phyloP scores from a whole-genome alignment of 53 echinoderm and acorn worm species.

The Hippasteria phrygiana region DNA sequence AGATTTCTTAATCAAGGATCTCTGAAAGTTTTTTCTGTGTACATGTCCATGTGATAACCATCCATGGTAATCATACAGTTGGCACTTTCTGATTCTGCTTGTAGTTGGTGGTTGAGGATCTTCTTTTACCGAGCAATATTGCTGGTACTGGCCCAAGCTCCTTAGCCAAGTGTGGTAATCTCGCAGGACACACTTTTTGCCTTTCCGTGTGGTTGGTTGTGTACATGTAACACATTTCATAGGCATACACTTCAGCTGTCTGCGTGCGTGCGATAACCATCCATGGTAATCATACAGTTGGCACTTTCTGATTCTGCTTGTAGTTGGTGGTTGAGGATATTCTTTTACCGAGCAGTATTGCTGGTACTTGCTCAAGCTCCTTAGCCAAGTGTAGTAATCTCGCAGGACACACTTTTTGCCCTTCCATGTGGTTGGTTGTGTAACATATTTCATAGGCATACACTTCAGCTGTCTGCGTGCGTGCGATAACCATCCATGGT shows the following conservation, averaged over 20 bases:
- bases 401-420: background rate
- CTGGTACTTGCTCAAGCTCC: background rate
- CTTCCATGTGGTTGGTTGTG: background rate
- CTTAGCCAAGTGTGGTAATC: slow-evolving; percentile 48
- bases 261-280: slow-evolving; percentile 13
- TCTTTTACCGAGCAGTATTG: background rate
- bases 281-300: background rate
- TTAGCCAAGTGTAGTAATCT: background rate
- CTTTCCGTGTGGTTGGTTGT: background rate
- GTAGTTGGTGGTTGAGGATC: background rate
- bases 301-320: slow-evolving; percentile 23
- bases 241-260: background rate
- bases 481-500: background rate
- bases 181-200: slow-evolving; percentile 31
- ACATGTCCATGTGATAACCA: no score
- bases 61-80: background rate
- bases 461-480: background rate
- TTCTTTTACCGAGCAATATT: background rate
- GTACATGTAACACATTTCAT: background rate
- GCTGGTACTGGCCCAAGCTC: background rate
- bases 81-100: background rate
- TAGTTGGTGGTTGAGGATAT: background rate
- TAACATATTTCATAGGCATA: background rate
- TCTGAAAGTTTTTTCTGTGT: no score
- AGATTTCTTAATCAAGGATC: no score